phyloP scores from a whole-genome alignment of 2,888 invertebrate genomes.

The Hydrotaea cyrtoneurina region DNA sequence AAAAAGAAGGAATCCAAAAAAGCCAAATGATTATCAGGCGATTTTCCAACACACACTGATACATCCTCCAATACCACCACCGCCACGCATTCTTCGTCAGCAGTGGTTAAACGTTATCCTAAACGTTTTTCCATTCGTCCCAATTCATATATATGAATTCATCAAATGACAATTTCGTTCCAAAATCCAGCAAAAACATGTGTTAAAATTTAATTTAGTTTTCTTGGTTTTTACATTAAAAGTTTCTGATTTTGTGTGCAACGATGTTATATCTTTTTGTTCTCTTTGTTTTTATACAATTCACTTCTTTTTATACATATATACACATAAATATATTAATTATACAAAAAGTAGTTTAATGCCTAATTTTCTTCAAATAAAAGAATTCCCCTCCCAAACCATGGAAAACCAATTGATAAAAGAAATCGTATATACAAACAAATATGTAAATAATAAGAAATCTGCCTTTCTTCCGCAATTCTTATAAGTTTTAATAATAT shows the following conservation, averaged over 20 bases:
- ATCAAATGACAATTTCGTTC: constrained; percentile 11
- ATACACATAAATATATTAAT: constrained; percentile 28
- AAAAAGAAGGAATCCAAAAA: constrained; percentile 80
- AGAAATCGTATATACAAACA: constrained; percentile 8
- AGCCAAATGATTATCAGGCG: constrained; percentile 75
- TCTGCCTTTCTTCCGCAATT: constrained; percentile 49
- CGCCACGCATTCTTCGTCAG: constrained; percentile 34
- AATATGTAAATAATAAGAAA: constrained; percentile 55
- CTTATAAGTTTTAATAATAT: constrained; percentile 5
- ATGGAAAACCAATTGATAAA: not conserved
- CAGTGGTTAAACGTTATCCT: constrained; percentile 61
- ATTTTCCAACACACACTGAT: constrained; percentile 12
- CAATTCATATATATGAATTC: constrained; percentile 66
- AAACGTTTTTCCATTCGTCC: constrained; percentile 65
- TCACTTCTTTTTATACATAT: constrained; percentile 39
- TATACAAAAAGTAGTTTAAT: constrained; percentile 45
- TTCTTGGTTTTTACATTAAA: constrained; percentile 31
- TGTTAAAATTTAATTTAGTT: constrained; percentile 3
- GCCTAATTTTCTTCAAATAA: constrained; percentile 34
- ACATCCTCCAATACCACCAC: constrained; percentile 42
- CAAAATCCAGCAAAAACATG: constrained; percentile 16
- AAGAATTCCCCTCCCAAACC: not conserved
- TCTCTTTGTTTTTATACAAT: constrained; percentile 29
- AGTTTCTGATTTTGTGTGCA: constrained; percentile 9
- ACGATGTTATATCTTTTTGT: constrained; percentile 26